phyloP scores from a whole-genome alignment of 2,888 invertebrate genomes.

The Ceraclea dissimilis region DNA sequence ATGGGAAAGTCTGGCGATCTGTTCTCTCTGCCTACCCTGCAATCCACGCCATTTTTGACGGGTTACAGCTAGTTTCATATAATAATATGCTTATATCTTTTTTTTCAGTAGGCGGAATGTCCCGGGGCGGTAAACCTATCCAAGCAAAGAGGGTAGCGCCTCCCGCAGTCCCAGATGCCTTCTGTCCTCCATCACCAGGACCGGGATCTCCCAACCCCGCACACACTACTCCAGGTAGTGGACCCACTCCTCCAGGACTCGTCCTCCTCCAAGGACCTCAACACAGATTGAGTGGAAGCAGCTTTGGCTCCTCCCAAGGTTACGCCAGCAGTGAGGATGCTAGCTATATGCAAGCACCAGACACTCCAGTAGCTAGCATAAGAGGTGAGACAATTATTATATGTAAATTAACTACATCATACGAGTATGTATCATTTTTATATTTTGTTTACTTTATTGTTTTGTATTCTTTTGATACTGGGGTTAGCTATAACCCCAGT shows the following conservation, averaged over 20 bases:
- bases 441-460: too few species aligned
- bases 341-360: constrained; percentile 56
- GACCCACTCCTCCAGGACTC: constrained; percentile 29
- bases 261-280: constrained; percentile 32
- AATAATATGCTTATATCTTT: constrained; percentile 24
- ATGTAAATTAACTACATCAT: too few species aligned
- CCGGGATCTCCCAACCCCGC: constrained; percentile 31
- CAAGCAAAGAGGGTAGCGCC: constrained; percentile 89
- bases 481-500: too few species aligned
- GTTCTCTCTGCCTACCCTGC: too few species aligned
- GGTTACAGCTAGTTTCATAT: too few species aligned
- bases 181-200: constrained; percentile 34
- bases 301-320: constrained; percentile 67
- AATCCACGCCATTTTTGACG: too few species aligned
- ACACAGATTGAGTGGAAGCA: constrained; percentile 72
- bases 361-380: constrained; percentile 52
- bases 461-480: too few species aligned
- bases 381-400: constrained; percentile 33
- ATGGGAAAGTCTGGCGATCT: too few species aligned
- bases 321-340: constrained; percentile 73
- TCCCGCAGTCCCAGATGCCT: constrained; percentile 75
- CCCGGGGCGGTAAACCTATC: constrained; percentile 73
- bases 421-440: too few species aligned
- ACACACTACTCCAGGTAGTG: constrained; percentile 10
- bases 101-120: constrained; percentile 80